Evolutionary conservation across 2,113 vertebrate species (phyloP).

Genomic region (Origma solitaria): DNA sequence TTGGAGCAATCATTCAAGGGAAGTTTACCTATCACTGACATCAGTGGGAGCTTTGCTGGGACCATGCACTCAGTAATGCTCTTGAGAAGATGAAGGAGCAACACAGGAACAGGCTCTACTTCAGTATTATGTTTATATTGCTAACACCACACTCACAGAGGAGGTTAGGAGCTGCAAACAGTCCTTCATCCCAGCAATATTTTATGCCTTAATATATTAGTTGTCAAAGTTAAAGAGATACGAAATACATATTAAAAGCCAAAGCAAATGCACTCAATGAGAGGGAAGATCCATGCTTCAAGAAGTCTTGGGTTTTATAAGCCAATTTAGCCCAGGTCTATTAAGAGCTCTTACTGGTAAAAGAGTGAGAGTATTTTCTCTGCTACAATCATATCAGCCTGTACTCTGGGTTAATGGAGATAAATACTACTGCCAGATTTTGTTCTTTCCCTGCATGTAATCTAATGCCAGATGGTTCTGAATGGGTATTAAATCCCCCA

Average conservation of each 20-base stretch:
- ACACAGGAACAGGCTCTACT: neutral
- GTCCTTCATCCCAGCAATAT: neutral
- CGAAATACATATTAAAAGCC: neutral
- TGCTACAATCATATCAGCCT: slow-evolving; percentile 50
- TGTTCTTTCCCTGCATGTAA: slow-evolving; percentile 50
- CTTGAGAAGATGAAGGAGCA: neutral
- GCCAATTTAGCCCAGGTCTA: slow-evolving; percentile 23
- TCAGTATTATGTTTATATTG: neutral
- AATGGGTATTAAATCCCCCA: slow-evolving; percentile 51
- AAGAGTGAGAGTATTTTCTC: slow-evolving; percentile 39
- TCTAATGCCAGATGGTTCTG: slow-evolving; percentile 59
- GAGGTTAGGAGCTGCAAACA: neutral
- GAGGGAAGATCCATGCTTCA: neutral
- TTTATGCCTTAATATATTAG: neutral
- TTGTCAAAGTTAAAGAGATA: neutral
- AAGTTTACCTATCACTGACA: neutral
- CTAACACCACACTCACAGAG: no score
- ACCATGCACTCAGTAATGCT: neutral
- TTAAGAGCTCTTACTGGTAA: slow-evolving; percentile 21
- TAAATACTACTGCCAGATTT: slow-evolving; percentile 63
- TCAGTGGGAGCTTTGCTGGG: neutral
- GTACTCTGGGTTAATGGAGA: slow-evolving; percentile 56
- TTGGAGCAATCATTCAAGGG: neutral
- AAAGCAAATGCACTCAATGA: neutral
- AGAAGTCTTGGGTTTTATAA: slow-evolving; percentile 16